Evolutionary conservation across 2,888 invertebrate genomes (phyloP), one percentile per base, ranked within the genome.

Genomic region (Cordilura impudica): DNA sequence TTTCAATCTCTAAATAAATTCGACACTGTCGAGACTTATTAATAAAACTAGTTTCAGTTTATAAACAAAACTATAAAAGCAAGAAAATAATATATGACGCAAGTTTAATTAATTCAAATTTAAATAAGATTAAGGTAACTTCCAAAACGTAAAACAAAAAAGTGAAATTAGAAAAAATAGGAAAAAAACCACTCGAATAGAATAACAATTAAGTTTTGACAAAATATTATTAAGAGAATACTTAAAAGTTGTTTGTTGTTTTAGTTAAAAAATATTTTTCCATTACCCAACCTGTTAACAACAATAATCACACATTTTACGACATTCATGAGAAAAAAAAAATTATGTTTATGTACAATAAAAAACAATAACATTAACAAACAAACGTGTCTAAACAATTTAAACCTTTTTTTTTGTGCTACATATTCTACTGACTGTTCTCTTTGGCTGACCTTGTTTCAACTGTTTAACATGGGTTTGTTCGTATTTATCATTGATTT

Each of bases 311-410:
- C 58, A 60, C 51, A 54, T 26, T 60, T 45, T 18, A 51, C 23
- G 56, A 58, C 26, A 70, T 60, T 23, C 19, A 43, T 51, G 6
- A n/a, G 39, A 39, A 43, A 60, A 19, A 31, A 47, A 53, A 29
- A n/a, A n/a, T n/a, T n/a, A 43, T 53, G 16, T 29, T 45, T 29
- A 7, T 39, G 26, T 21, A 51, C n/a, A 12, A 12, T 21, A 43
- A 51, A 29, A 43, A 43, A 60, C n/a, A 31, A 21, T 58, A 21
- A 26, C 31, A 60, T 53, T 26, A 26, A 67, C 4, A n/a, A 51
- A 66, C 23, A 60, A 45, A 65, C 65, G 63, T 58, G 65, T 65
- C 23, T 65, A 65, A 43, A 56, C 51, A 60, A 66, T 71, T 72
- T 58, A 76, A 65, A 58, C 4, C 21, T 29, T 35, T 60, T 47